phyloP scores from a whole-genome alignment of 2,797 vertebrate genomes.

The Gambelia wislizenii region DNA sequence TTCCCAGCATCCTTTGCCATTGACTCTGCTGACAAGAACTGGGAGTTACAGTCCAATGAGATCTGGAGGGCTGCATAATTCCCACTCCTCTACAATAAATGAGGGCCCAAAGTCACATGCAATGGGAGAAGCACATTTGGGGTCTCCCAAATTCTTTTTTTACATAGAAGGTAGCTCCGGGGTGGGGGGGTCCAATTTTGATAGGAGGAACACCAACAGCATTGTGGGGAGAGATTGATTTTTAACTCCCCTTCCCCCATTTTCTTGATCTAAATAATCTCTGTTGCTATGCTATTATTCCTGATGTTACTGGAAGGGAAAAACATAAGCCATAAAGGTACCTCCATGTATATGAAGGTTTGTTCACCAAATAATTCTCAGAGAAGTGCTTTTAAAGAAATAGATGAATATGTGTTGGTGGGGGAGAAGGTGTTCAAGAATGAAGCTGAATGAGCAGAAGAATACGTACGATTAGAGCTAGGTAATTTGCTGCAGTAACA shows the following conservation, averaged over 20 bases:
- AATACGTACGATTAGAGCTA: conserved; percentile 46
- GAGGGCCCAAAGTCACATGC: background rate
- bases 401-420: conserved; percentile 30
- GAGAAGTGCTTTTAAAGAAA: background rate
- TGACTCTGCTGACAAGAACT: no score
- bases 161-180: background rate
- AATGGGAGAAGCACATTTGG: background rate
- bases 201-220: background rate
- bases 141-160: background rate
- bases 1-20: no score
- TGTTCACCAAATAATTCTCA: background rate
- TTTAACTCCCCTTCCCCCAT: background rate
- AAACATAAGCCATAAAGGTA: background rate
- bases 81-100: background rate
- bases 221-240: background rate
- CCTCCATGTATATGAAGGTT: background rate
- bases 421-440: conserved; percentile 24
- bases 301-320: no score
- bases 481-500: conserved; percentile 39
- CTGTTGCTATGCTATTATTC: background rate
- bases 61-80: no score
- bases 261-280: background rate
- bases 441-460: conserved; percentile 46
- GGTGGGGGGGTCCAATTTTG: background rate
- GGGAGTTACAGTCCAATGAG: no score